Base-by-base conservation (phyloP, 2,888 invertebrate species). In the Chloromyia formosa region DNA sequence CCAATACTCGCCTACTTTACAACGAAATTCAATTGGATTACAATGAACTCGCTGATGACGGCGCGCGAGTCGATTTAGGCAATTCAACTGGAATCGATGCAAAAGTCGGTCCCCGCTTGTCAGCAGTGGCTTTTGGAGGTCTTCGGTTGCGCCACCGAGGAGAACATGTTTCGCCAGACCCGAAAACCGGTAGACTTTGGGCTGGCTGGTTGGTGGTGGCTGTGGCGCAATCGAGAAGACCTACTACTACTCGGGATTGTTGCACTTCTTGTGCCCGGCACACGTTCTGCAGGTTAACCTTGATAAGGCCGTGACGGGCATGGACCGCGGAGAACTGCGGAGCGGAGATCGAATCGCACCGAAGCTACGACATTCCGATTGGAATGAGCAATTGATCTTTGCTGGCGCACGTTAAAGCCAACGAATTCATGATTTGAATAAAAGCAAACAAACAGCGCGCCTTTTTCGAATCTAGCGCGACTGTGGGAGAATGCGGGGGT, bases 1-100 rank as follows among this genome's bases (percentile, higher is more conserved):
- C 66, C 66, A 22, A 66, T 49, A 49, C 20, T 45, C 49, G 66
- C 66, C 66, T 66, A 66, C 20, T 66, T 66, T 66, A 4, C 45
- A 66, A 7, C 49, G 66, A 49, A 66, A 66, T 49, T 49, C 18
- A 18, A 66, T 66, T 45, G 45, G 66, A 66, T 66, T 66, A 23
- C 45, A 22, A 20, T n/a, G 7, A 35, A 35, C 27, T 4, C 27
- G 27, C 27, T 35, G 27, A 35, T 35, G 27, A 35, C 2, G n/a
- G 62, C 62, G n/a, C n/a, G 12, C 40, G 14, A 45, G 20, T 22
- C 66, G 45, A 49, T 66, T 45, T 22, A 12, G 27, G 27, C 7
- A 35, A 66, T 49, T 62, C 40, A 62, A 14, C 23, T 9, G n/a
- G 18, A 40, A 40, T 62, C 40, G 35, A 40, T 35, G 40, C n/a